Percentiles rank a stretch among this genome's conserved stretches.
These are phyloP conservation scores for Craseonycteris thonglongyai DNA, from an alignment of 2,113 vertebrate species.

Conservation along the genomic window DNA sequence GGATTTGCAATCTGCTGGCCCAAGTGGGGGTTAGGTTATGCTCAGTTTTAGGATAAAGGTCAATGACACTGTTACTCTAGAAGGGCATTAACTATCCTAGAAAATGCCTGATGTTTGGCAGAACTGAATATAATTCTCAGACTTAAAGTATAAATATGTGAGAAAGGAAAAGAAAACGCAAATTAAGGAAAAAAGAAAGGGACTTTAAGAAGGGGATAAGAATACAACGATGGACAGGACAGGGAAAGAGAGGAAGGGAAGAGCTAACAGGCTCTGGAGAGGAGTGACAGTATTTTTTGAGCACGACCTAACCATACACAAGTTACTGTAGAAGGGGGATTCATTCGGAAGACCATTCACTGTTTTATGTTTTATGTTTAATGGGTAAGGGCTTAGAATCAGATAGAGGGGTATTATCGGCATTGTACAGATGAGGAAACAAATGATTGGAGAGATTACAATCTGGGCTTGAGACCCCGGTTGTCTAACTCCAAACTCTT, in stretches of 20 bases:
- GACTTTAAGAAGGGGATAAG: not conserved
- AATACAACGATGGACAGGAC: not conserved
- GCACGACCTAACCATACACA: not conserved
- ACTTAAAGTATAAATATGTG: not conserved
- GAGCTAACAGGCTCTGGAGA: not conserved
- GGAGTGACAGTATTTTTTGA: not conserved
- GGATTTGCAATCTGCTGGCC: conserved; percentile 3
- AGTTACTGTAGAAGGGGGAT: not conserved
- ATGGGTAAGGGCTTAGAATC: not conserved
- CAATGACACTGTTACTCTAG: not conserved
- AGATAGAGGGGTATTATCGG: too few species aligned
- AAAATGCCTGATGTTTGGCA: not conserved
- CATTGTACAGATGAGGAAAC: not conserved
- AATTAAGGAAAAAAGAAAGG: not conserved
- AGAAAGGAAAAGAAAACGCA: not conserved
- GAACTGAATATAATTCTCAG: not conserved
- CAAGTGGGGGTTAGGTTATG: not conserved
- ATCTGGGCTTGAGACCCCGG: not conserved
- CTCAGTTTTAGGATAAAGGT: conserved; percentile 15
- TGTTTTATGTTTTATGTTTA: not conserved
- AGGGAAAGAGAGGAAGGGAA: not conserved
- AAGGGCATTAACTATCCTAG: not conserved
- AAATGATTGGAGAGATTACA: not conserved
- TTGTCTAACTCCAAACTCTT: not conserved
- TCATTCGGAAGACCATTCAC: not conserved